Percentiles rank a stretch among this genome's conserved stretches.
These are phyloP conservation scores for Actenoides hombroni DNA, from an alignment of 2,113 vertebrate species.

Conservation along the genomic window DNA sequence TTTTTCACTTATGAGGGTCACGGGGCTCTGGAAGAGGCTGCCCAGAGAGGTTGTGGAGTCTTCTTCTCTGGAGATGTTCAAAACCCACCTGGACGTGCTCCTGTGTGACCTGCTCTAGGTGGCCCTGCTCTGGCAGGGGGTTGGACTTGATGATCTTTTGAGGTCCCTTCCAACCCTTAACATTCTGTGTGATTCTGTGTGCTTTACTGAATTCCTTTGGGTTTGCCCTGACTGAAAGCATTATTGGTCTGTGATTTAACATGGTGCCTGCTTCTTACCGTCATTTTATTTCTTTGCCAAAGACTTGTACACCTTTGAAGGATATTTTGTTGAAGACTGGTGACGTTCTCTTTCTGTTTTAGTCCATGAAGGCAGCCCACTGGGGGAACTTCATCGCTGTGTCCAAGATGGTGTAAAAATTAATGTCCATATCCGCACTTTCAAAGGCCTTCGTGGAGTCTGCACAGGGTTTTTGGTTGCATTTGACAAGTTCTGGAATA, in stretches of 20 bases:
- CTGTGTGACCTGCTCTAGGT: too few species aligned
- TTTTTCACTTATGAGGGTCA: too few species aligned
- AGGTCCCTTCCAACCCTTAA: too few species aligned
- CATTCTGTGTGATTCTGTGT: too few species aligned
- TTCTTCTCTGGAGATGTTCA: too few species aligned
- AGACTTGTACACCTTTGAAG: neutral
- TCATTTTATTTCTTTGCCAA: neutral
- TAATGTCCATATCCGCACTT: slow-evolving; percentile 93
- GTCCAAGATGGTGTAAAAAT: slow-evolving; percentile 88
- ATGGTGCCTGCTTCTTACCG: neutral
- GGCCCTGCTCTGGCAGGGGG: too few species aligned
- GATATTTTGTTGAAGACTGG: neutral
- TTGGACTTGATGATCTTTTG: too few species aligned
- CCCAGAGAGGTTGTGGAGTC: too few species aligned
- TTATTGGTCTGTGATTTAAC: neutral
- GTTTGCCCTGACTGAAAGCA: neutral
- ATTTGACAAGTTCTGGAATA: slow-evolving; percentile 99
- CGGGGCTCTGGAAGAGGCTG: too few species aligned
- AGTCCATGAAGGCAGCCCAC: slow-evolving; percentile 91
- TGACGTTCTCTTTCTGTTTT: slow-evolving; percentile 21
- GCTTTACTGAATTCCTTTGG: neutral
- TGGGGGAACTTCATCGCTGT: slow-evolving; percentile 91
- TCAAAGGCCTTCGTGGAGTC: slow-evolving; percentile 94
- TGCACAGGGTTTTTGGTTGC: slow-evolving; percentile 94
- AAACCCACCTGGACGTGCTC: too few species aligned